Evolutionary conservation across 92 coral and sea anemone genomes (phyloP), one percentile per base, ranked within the genome.

Genomic region (Plumapathes pennacea): DNA sequence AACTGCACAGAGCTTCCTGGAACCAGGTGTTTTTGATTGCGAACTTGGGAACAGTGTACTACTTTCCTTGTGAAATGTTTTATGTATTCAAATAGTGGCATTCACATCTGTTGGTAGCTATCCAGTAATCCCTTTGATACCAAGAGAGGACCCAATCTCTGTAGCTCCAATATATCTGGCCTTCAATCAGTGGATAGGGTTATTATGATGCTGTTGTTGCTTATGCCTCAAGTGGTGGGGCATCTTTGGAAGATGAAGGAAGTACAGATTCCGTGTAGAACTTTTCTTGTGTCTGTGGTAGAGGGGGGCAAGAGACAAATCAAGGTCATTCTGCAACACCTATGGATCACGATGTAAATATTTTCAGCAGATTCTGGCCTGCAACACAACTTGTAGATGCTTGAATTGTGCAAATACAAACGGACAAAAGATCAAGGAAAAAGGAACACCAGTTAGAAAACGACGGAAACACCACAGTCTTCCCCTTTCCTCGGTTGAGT

Each of bases 41-140:
- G 78, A 77, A 32, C 65, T 57, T 37, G 78, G 78, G 25, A 77
- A 77, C 22, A 59, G 70, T 37, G 76, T 64, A 4, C 60, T 62
- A n/a, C 49, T 72, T 10, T 55, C 64, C 13, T 28, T 78, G 44
- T 3, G 42, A 3, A 76, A 78, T 50, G 64, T 71, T 0, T 22
- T 71, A 29, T 34, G n/a, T n/a, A n/a, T n/a, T n/a, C n/a, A n/a
- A n/a, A n/a, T n/a, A n/a, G n/a, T n/a, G n/a, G n/a, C n/a, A 2
- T 57, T 24, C 25, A 38, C 82, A 33, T 53, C 74, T 27, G 63
- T 79, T 15, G 27, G 36, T 42, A 61, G 58, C 34, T 73, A 71
- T 46, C 86, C 86, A 38, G 44, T 79, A n/a, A n/a, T n/a, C n/a
- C n/a, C n/a, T n/a, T n/a, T n/a, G n/a, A n/a, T n/a, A n/a, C n/a